A percentile compares a stretch with the other conserved stretches of the same genome.
Evolutionary conservation across 2,797 vertebrate species (phyloP).

Genomic region (Nyctalus aviator): DNA sequence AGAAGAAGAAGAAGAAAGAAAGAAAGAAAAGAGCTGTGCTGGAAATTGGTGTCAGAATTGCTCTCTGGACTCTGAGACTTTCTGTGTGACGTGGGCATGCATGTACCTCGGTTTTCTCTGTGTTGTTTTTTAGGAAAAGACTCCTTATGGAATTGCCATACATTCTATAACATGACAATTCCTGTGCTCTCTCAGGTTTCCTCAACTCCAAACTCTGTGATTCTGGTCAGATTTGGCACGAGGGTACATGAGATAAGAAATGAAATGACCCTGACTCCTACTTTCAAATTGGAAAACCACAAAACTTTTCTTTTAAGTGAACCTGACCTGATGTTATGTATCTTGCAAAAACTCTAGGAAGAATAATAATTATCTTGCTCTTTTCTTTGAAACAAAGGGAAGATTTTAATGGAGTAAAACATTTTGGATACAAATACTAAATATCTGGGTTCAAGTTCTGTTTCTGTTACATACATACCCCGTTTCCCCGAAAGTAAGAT

Average conservation of each 20-base stretch:
- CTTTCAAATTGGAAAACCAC: slow-evolving; percentile 37
- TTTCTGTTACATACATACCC: background rate
- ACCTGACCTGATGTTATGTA: background rate
- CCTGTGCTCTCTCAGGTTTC: background rate
- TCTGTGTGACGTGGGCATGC: accelerated
- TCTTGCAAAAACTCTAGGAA: background rate
- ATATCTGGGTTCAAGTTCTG: background rate
- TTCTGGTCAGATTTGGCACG: background rate
- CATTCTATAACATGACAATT: background rate
- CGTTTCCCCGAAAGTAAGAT: no score
- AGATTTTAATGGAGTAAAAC: background rate
- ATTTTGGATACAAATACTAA: background rate
- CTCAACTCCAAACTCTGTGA: background rate
- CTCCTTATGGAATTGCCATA: background rate
- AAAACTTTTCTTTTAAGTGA: background rate
- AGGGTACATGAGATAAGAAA: background rate
- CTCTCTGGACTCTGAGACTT: background rate
- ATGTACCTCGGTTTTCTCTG: background rate
- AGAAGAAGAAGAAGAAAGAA: no score
- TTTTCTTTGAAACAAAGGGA: background rate
- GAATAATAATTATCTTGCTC: background rate
- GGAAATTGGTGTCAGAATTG: accelerated
- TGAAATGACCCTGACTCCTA: background rate
- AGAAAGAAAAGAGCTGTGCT: background rate
- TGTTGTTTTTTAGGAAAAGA: background rate